Conservation (phyloP, 2,113 vertebrate species). For the Fregata magnificens region DNA sequence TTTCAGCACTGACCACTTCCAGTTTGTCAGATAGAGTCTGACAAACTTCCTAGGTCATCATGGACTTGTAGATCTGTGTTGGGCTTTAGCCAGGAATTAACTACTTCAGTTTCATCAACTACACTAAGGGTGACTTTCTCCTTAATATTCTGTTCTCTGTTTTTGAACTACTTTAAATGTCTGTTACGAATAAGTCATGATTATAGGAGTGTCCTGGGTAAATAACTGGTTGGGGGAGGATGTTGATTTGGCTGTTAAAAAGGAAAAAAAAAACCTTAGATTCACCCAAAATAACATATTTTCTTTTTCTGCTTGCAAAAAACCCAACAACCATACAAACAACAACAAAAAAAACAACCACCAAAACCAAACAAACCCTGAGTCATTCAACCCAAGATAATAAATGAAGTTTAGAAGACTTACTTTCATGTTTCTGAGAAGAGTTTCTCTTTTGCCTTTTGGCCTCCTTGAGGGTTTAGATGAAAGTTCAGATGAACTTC, state of each 20-base stretch:
- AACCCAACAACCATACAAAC: background rate
- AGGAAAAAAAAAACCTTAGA: background rate
- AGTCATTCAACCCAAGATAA: background rate
- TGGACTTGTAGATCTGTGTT: background rate
- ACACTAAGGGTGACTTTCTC: background rate
- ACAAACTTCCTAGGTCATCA: background rate
- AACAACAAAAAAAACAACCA: rapidly evolving
- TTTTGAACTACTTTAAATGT: background rate
- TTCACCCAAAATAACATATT: background rate
- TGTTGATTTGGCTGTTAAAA: background rate
- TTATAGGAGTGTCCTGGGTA: background rate
- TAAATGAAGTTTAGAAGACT: background rate
- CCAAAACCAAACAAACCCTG: background rate
- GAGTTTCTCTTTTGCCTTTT: background rate
- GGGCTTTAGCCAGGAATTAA: background rate
- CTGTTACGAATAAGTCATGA: background rate
- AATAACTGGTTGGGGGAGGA: background rate
- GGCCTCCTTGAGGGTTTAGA: background rate
- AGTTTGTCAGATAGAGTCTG: background rate
- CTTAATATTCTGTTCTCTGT: background rate
- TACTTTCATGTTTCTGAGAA: background rate
- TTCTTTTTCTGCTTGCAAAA: background rate
- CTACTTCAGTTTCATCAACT: background rate
- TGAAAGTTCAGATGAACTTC: background rate
- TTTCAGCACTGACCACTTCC: background rate